A percentile compares a stretch with the other conserved stretches of the same genome.
phyloP scores from a whole-genome alignment of 2,797 vertebrate species.

The Channa striata region DNA sequence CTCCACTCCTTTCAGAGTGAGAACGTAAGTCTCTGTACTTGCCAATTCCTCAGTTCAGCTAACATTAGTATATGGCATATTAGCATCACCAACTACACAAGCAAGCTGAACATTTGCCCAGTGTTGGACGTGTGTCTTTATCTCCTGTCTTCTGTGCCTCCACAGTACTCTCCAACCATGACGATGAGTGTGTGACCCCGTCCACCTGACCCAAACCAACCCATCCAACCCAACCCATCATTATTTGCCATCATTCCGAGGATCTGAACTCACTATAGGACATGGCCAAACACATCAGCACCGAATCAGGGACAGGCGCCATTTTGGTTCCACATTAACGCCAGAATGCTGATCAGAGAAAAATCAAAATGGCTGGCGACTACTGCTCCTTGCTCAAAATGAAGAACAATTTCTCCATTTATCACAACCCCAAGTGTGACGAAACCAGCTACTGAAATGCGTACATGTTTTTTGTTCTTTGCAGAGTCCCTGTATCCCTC shows the following conservation, averaged over 20 bases:
- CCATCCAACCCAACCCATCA: slow-evolving; percentile 66
- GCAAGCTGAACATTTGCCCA: slow-evolving; percentile 10
- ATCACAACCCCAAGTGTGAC: slow-evolving; percentile 84
- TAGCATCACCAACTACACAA: slow-evolving; percentile 21
- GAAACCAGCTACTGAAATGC: slow-evolving; percentile 91
- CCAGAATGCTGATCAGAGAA: slow-evolving; percentile 74
- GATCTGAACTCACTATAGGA: slow-evolving; percentile 78
- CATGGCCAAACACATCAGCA: slow-evolving; percentile 89
- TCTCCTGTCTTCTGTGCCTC: slow-evolving; percentile 60
- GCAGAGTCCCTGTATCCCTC: slow-evolving; percentile 41
- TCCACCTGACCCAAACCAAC: too few relatives aligned
- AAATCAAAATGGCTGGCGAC: slow-evolving; percentile 82
- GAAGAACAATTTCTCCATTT: slow-evolving; percentile 89
- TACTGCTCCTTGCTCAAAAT: slow-evolving; percentile 93
- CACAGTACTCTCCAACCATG: slow-evolving; percentile 99
- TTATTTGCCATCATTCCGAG: slow-evolving; percentile 91
- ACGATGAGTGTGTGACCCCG: slow-evolving; percentile 98
- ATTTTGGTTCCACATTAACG: slow-evolving; percentile 92
- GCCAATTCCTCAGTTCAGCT: slow-evolving; percentile 8
- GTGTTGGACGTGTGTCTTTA: slow-evolving; percentile 4
- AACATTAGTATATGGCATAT: slow-evolving; percentile 7
- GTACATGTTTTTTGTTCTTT: slow-evolving; percentile 86
- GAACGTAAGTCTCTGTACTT: slow-evolving; percentile 87
- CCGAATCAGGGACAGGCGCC: slow-evolving; percentile 87
- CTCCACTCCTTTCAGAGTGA: slow-evolving; percentile 99